Evolutionary conservation across 2,888 invertebrate genomes (phyloP).

Genomic region (Cybosia mesomella): DNA sequence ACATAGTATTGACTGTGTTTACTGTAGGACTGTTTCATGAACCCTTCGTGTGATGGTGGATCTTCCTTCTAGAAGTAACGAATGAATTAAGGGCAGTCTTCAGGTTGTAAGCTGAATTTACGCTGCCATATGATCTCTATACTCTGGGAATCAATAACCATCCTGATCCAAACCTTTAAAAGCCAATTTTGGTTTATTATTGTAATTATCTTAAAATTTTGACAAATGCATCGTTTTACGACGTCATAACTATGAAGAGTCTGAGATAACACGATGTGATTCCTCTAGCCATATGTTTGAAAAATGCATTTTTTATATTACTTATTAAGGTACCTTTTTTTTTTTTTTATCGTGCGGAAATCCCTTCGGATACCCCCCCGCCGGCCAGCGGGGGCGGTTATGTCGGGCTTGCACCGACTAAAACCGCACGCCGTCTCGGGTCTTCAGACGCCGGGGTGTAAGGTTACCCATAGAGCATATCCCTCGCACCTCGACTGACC

Average conservation of each 20-base stretch:
- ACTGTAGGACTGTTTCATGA: neutral
- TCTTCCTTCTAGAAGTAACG: slow-evolving; percentile 1
- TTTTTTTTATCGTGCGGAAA: too few relatives aligned
- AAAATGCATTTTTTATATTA: too few relatives aligned
- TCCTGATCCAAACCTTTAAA: neutral
- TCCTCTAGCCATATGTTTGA: neutral
- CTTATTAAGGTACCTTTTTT: too few relatives aligned
- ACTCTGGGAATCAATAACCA: slow-evolving; percentile 1
- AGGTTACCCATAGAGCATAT: too few relatives aligned
- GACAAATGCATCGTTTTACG: neutral
- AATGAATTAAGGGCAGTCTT: slow-evolving; percentile 1
- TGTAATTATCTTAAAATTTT: neutral
- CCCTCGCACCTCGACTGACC: too few relatives aligned
- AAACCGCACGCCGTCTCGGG: too few relatives aligned
- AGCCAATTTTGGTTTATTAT: neutral
- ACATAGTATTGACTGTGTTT: neutral
- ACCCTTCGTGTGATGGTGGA: neutral
- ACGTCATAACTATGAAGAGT: neutral
- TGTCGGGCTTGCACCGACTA: too few relatives aligned
- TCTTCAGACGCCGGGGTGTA: too few relatives aligned
- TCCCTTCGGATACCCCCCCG: too few relatives aligned
- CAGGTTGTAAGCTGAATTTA: neutral
- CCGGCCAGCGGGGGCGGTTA: too few relatives aligned
- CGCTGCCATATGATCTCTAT: neutral
- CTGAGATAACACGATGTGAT: neutral